A percentile compares a stretch with the other conserved stretches of the same genome.
phyloP scores from a whole-genome alignment of 2,888 invertebrate species.

The Zaprionus lineosus region DNA sequence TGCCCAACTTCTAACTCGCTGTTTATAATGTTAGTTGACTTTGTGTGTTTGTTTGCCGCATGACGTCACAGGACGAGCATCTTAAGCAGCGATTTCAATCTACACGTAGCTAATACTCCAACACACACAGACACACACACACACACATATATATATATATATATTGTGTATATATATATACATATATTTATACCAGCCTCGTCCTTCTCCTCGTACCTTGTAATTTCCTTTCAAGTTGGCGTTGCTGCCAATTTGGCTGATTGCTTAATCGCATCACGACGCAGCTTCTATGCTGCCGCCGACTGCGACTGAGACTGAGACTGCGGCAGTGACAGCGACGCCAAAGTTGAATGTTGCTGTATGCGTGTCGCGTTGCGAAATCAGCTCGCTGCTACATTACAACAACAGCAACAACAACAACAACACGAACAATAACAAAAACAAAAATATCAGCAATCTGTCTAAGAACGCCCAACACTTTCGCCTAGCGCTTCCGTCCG shows the following conservation, averaged over 20 bases:
- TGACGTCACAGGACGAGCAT: constrained; percentile 37
- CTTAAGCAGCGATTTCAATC: constrained; percentile 45
- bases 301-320: background rate
- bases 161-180: background rate
- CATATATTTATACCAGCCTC: background rate
- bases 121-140: constrained; percentile 2
- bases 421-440: constrained; percentile 20
- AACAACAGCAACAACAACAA: constrained; percentile 28
- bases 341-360: constrained; percentile 16
- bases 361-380: constrained; percentile 50
- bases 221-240: constrained; percentile 78
- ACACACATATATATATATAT: background rate
- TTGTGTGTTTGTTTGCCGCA: constrained; percentile 44
- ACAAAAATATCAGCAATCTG: constrained; percentile 43
- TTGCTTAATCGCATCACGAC: constrained; percentile 77
- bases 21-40: constrained; percentile 48
- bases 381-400: constrained; percentile 58
- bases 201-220: constrained; percentile 40
- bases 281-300: constrained; percentile 36
- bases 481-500: constrained; percentile 11
- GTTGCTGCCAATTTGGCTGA: constrained; percentile 77
- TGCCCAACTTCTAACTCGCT: constrained; percentile 34
- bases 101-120: constrained; percentile 45
- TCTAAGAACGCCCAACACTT: constrained; percentile 58
- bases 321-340: constrained; percentile 3